These are phyloP conservation scores for Microdon myrmicae DNA, from an alignment of 2,888 invertebrate species.

Conservation along the genomic window DNA sequence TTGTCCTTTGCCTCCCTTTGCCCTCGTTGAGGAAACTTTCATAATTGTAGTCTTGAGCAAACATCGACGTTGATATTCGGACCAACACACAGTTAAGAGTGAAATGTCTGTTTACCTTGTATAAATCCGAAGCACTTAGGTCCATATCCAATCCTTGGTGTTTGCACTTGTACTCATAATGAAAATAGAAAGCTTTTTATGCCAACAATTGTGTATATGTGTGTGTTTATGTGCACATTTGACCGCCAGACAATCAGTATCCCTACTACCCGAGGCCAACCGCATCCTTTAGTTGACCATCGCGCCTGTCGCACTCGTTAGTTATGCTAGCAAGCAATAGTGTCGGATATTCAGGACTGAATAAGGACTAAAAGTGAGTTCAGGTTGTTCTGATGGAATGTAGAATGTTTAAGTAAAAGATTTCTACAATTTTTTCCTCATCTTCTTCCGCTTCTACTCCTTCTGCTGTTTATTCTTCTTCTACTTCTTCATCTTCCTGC, in stretches of 20 bases:
- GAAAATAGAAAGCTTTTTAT: slow-evolving; percentile 56
- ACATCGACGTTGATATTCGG: slow-evolving; percentile 29
- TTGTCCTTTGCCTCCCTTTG: not conserved
- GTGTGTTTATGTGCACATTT: slow-evolving; percentile 46
- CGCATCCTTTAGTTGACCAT: slow-evolving; percentile 52
- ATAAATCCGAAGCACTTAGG: slow-evolving; percentile 54
- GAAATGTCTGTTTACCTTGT: slow-evolving; percentile 54
- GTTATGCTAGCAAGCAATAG: no score
- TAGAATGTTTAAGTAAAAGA: slow-evolving; percentile 51
- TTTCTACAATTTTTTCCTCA: slow-evolving; percentile 41
- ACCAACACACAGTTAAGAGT: slow-evolving; percentile 38
- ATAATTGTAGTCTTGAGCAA: slow-evolving; percentile 52
- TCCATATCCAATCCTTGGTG: slow-evolving; percentile 53
- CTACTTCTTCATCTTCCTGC: slow-evolving; percentile 19
- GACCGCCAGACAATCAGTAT: slow-evolving; percentile 51
- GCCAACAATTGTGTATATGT: slow-evolving; percentile 45
- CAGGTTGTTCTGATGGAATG: slow-evolving; percentile 43
- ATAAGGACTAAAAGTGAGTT: no score
- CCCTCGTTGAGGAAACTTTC: slow-evolving; percentile 47
- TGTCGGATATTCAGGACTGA: no score
- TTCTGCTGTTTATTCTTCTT: slow-evolving; percentile 9
- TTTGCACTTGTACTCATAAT: slow-evolving; percentile 56
- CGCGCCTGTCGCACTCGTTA: slow-evolving; percentile 11
- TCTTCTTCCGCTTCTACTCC: slow-evolving; percentile 2
- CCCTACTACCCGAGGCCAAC: slow-evolving; percentile 22